Conservation (phyloP, 2,888 invertebrate species). For the Ophion obscuratus region DNA sequence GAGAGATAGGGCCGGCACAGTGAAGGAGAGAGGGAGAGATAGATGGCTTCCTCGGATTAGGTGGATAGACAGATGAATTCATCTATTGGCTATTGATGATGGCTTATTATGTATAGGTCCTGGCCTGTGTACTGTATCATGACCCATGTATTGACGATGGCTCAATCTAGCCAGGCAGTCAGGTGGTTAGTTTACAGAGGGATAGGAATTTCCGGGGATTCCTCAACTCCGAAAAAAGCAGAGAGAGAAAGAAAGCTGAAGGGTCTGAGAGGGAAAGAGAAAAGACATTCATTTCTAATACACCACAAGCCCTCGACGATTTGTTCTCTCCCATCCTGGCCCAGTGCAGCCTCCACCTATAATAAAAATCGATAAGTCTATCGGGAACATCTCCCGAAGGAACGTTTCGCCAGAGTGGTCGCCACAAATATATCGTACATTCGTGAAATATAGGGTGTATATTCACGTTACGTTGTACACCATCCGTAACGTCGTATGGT, state of each 20-base stretch:
- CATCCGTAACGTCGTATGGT: constrained; percentile 37
- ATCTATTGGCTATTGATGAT: not conserved
- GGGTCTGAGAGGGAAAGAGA: constrained; percentile 24
- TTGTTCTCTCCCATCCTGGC: constrained; percentile 13
- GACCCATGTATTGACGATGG: not conserved
- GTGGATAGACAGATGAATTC: not conserved
- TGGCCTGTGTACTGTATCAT: too few species aligned
- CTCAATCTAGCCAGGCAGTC: not conserved
- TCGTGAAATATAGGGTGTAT: constrained; percentile 5
- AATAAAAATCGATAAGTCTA: constrained; percentile 74
- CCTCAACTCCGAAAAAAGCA: not conserved
- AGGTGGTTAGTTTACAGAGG: not conserved
- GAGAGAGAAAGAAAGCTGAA: constrained; percentile 9
- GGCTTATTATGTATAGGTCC: not conserved
- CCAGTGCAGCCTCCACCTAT: constrained; percentile 19
- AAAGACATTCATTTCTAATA: constrained; percentile 67
- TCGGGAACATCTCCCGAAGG: constrained; percentile 68
- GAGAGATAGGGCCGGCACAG: not conserved
- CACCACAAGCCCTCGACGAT: not conserved
- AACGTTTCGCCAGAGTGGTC: constrained; percentile 60
- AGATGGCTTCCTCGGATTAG: not conserved
- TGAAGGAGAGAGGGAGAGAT: not conserved
- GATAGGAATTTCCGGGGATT: not conserved
- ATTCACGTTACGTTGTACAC: not conserved
- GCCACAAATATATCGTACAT: constrained; percentile 30